Evolutionary conservation across 2,113 vertebrate genomes (phyloP), one percentile per base, ranked within the genome.

Genomic region (Aix galericulata): DNA sequence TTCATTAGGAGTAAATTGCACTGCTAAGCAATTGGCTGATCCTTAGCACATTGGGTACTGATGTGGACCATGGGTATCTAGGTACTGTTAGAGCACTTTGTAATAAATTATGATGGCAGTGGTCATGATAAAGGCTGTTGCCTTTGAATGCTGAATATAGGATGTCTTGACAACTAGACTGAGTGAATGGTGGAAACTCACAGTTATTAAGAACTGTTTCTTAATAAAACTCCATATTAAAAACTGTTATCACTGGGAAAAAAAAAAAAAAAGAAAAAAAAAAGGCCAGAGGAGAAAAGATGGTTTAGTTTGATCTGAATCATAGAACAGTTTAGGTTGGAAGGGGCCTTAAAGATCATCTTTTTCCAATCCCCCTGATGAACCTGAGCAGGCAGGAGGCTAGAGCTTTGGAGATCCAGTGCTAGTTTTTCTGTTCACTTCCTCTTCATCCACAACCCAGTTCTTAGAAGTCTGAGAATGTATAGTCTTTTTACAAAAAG

Each of bases 21-120:
- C 6, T 29, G 17, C 23, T 42, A 17, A 64, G 25, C 4, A 27
- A 67, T 40, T 38, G 50, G 6, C 20, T 79, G 62, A 38, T 56
- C 22, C 13, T 64, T 53, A 77, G 56, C 20, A 68, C 3, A 5
- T 7, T 15, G 13, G 16, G 4, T 16, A 81, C 6, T 10, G 25
- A 0, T 15, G n/a, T 42, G 6, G 3, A 5, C 36, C 10, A 8
- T 17, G 18, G 13, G 4, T 55, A 55, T 25, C 10, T 23, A 34
- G 10, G 17, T 81, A 50, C 6, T 72, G 4, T 38, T 55, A 36
- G 22, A 84, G 8, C 14, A 60, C 32, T 68, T 74, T 0, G 2
- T 59, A 38, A 52, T 34, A 9, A 63, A 42, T 59, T 75, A 13
- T 40, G 44, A 53, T 44, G 27, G 52, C 32, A 62, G 3, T n/a